Conservation (phyloP, 2,113 vertebrate species). For the Halcyon senegalensis region DNA sequence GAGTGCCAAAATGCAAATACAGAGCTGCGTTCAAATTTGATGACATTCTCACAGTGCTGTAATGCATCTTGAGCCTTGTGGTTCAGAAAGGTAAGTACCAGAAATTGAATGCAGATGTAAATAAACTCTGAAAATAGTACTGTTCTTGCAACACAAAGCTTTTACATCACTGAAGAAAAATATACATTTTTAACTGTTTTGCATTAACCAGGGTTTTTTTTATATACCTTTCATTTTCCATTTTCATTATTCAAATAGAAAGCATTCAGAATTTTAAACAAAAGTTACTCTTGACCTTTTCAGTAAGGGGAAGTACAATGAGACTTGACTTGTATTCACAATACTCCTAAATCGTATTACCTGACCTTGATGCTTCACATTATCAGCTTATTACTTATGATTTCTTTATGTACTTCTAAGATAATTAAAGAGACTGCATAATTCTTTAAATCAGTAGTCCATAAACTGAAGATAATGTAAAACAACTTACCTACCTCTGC, state of each 20-base stretch:
- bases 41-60: background rate
- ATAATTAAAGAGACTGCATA: background rate
- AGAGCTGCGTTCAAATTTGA: background rate
- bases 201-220: background rate
- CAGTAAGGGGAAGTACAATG: background rate
- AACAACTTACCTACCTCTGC: background rate
- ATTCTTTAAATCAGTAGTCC: background rate
- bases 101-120: conserved; percentile 28
- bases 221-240: background rate
- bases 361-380: background rate
- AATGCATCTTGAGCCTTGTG: background rate
- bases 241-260: background rate
- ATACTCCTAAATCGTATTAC: background rate
- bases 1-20: background rate
- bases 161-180: background rate
- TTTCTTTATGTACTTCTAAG: background rate
- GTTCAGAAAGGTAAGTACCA: background rate
- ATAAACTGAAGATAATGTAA: background rate
- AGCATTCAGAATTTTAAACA: background rate
- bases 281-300: background rate
- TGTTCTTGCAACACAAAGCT: background rate
- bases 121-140: conserved; percentile 1
- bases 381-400: background rate
- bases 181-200: background rate
- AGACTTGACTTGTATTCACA: background rate